Conservation (phyloP, 1,140 invertebrate species). For the Cotesia chilonis region DNA sequence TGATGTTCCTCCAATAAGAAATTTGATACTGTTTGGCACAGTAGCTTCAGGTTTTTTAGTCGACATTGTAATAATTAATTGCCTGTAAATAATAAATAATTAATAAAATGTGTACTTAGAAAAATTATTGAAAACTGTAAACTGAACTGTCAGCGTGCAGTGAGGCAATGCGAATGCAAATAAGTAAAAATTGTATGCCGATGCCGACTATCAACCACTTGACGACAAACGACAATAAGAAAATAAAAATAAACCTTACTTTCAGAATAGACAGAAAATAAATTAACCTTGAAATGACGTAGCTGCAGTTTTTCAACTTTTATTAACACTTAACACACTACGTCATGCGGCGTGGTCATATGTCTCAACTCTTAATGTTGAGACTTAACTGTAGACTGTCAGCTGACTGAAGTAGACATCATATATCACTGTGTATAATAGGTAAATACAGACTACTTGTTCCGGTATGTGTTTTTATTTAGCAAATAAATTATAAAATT, state of each 20-base stretch:
- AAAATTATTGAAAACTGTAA: not conserved
- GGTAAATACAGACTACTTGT: no score
- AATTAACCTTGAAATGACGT: no score
- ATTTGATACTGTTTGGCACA: slow-evolving; percentile 72
- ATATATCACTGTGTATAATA: no score
- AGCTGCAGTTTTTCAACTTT: no score
- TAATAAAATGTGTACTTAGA: not conserved
- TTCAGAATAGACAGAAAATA: not conserved
- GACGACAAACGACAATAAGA: not conserved
- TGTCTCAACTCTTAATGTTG: no score
- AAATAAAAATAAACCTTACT: not conserved
- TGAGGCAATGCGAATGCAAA: not conserved
- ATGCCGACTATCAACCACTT: slow-evolving; percentile 13
- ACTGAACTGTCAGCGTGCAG: not conserved
- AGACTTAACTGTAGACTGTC: no score
- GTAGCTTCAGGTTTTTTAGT: slow-evolving; percentile 40
- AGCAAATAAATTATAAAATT: no score
- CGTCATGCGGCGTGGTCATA: no score
- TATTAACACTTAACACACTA: no score
- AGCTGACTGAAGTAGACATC: no score
- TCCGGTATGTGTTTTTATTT: no score
- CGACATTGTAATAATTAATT: not conserved
- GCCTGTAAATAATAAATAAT: slow-evolving; percentile 12
- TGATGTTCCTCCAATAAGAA: slow-evolving; percentile 73
- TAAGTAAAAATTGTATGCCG: not conserved